These are phyloP conservation scores for Alcedo quadribrachys DNA, from an alignment of 2,797 vertebrate species.

Conservation along the genomic window DNA sequence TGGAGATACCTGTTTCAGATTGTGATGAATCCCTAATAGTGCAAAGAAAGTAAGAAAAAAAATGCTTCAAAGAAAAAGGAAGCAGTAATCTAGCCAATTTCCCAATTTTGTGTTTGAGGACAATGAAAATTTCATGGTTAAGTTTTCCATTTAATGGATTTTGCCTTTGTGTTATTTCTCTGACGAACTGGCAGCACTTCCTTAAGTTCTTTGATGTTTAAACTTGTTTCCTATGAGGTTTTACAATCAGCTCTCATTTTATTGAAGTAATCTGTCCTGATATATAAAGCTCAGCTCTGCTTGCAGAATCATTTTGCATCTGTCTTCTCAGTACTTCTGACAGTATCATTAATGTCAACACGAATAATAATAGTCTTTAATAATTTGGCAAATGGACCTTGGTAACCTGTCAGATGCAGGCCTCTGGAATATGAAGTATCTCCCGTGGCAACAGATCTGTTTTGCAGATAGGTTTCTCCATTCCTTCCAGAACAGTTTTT, in stretches of 20 bases:
- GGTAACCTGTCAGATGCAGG: neutral
- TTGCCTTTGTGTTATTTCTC: neutral
- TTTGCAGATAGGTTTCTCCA: neutral
- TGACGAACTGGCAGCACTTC: neutral
- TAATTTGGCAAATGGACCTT: neutral
- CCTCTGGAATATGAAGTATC: neutral
- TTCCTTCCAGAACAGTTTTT: neutral
- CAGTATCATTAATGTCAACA: neutral
- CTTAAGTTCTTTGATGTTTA: neutral
- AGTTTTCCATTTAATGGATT: neutral
- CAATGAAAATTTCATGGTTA: neutral
- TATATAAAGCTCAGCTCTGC: neutral
- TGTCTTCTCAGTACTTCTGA: neutral
- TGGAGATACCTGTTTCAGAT: neutral
- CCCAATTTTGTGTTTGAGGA: neutral
- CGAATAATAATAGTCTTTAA: neutral
- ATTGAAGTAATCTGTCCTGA: neutral
- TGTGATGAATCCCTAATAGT: neutral
- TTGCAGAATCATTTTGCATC: neutral
- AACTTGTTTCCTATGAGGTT: neutral
- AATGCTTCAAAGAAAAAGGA: neutral
- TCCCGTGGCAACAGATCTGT: neutral
- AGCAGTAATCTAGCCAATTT: neutral
- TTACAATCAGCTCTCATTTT: neutral
- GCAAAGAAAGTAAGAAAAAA: neutral